These are phyloP conservation scores for Trilocha varians DNA, from an alignment of 2,888 invertebrate species.

Conservation along the genomic window DNA sequence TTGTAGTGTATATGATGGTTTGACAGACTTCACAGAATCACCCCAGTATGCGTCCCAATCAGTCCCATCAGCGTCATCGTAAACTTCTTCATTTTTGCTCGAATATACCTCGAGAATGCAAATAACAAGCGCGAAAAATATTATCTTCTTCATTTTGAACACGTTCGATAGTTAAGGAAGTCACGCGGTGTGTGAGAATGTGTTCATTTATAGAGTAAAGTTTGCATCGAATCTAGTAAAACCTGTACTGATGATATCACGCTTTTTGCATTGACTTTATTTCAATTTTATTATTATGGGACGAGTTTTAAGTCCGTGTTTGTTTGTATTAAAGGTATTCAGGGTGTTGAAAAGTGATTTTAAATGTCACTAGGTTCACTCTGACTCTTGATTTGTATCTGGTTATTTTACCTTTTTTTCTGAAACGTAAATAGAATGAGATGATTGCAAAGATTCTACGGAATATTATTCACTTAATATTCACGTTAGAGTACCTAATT, in stretches of 20 bases:
- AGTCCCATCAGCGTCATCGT: slow-evolving; percentile 8
- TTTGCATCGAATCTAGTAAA: not conserved
- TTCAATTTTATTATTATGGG: not conserved
- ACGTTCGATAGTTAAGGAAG: slow-evolving; percentile 1
- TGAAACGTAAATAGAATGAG: too few relatives aligned
- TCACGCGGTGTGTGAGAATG: not conserved
- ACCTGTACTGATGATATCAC: not conserved
- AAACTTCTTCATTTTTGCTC: slow-evolving; percentile 11
- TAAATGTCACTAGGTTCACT: too few relatives aligned
- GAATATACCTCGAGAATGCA: slow-evolving; percentile 1
- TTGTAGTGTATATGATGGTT: slow-evolving; percentile 34
- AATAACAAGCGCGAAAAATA: slow-evolving; percentile 3
- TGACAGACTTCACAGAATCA: slow-evolving; percentile 9
- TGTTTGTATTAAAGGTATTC: too few relatives aligned
- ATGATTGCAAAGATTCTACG: too few relatives aligned
- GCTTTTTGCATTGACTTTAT: not conserved
- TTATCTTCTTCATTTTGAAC: not conserved
- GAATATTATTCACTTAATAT: too few relatives aligned
- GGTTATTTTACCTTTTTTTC: too few relatives aligned
- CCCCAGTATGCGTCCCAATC: slow-evolving; percentile 10
- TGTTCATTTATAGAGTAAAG: not conserved
- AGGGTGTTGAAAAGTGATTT: too few relatives aligned
- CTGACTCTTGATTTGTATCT: too few relatives aligned
- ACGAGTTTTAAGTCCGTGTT: too few relatives aligned
- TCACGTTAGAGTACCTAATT: too few relatives aligned